Evolutionary conservation across 2,797 vertebrate genomes (phyloP).

Genomic region (Poecilia velifera): DNA sequence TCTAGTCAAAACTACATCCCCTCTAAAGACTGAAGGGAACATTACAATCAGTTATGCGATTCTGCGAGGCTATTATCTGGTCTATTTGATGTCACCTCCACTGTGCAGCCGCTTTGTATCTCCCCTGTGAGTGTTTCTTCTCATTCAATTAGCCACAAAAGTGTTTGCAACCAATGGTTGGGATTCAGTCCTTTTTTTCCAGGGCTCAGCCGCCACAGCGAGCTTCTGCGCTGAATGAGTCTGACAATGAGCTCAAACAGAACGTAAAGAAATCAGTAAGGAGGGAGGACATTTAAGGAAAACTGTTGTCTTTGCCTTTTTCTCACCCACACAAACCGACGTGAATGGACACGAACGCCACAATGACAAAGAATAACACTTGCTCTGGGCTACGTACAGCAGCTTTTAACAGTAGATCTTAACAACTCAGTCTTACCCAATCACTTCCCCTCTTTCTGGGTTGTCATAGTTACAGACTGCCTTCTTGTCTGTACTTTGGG

Average conservation of each 20-base stretch:
- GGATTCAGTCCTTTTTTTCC: conserved; percentile 49
- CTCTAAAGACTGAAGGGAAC: conserved; percentile 24
- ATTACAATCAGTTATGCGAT: conserved; percentile 21
- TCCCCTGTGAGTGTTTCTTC: conserved; percentile 47
- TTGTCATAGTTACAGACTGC: conserved; percentile 81
- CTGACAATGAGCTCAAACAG: conserved; percentile 26
- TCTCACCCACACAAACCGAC: conserved; percentile 44
- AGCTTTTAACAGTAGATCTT: conserved; percentile 57
- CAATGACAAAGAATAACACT: conserved; percentile 58
- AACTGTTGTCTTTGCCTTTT: conserved; percentile 22
- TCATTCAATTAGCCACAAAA: conserved; percentile 55
- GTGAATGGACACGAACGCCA: conserved; percentile 34
- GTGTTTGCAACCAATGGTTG: conserved; percentile 32
- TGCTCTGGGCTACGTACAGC: conserved; percentile 59
- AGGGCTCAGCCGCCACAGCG: conserved; percentile 35
- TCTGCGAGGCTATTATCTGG: conserved; percentile 36
- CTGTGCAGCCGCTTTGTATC: conserved; percentile 24
- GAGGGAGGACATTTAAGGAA: conserved; percentile 19
- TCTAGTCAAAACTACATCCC: conserved; percentile 13
- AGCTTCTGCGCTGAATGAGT: conserved; percentile 21
- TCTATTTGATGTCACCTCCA: conserved; percentile 33
- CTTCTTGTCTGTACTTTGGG: conserved; percentile 65
- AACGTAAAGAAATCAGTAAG: conserved; percentile 34
- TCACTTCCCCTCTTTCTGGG: conserved; percentile 66
- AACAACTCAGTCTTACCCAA: conserved; percentile 74